Evolutionary conservation across 2,888 invertebrate genomes (phyloP).

Genomic region (Trichogramma evanescens): DNA sequence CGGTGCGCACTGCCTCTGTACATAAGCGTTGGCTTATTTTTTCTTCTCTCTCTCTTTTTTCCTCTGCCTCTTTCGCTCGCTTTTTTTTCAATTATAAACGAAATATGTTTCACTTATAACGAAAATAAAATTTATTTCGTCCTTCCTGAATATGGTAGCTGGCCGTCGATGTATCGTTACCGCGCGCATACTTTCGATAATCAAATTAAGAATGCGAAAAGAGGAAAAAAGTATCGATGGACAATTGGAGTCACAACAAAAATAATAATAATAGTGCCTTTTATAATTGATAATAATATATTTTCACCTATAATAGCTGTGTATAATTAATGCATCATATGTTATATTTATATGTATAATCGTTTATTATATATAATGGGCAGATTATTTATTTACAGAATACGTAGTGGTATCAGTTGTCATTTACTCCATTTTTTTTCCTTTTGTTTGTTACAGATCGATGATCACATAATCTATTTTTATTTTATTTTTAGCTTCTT

Average conservation of each 20-base stretch:
- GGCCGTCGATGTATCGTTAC: too few species aligned
- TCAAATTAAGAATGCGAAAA: too few species aligned
- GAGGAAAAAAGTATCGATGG: background rate
- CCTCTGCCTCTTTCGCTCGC: too few species aligned
- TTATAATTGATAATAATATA: slow-evolving; percentile 43
- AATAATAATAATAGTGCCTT: slow-evolving; percentile 13
- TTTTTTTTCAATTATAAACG: too few species aligned
- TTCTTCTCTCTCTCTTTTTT: too few species aligned
- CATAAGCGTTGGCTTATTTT: too few species aligned
- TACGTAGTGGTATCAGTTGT: slow-evolving; percentile 41
- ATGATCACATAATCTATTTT: background rate
- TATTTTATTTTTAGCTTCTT: background rate
- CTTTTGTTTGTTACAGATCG: background rate
- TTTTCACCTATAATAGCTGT: slow-evolving; percentile 38
- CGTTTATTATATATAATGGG: slow-evolving; percentile 33
- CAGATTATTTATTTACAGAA: slow-evolving; percentile 44
- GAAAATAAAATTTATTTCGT: too few species aligned
- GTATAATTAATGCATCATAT: slow-evolving; percentile 39
- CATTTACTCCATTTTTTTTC: slow-evolving; percentile 22
- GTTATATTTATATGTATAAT: slow-evolving; percentile 27
- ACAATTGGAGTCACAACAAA: slow-evolving; percentile 11
- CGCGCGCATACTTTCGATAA: too few species aligned
- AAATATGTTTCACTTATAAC: too few species aligned
- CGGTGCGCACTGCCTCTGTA: too few species aligned
- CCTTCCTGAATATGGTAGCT: too few species aligned